Conservation (phyloP, 2,888 invertebrate genomes). For the Notocelia uddmanniana region DNA sequence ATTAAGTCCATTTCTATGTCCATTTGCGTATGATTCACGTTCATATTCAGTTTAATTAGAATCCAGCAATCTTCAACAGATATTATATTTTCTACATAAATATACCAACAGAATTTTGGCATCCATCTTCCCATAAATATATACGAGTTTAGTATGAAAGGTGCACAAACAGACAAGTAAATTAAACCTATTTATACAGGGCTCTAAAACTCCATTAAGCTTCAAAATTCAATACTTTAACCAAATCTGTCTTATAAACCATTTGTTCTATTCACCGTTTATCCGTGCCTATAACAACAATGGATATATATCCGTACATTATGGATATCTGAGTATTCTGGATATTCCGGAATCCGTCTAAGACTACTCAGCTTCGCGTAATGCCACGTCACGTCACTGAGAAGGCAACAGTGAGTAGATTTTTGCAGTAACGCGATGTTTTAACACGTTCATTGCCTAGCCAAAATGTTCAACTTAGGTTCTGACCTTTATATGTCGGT, state of each 20-base stretch:
- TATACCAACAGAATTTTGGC: too few species aligned
- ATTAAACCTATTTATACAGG: background rate
- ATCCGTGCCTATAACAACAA: slow-evolving; percentile 20
- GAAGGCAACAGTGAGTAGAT: slow-evolving; percentile 18
- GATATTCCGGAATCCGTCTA: slow-evolving; percentile 36
- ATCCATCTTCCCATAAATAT: background rate
- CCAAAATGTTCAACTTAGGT: too few species aligned
- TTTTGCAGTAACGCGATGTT: background rate
- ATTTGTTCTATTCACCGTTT: slow-evolving; percentile 15
- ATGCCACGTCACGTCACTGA: slow-evolving; percentile 43
- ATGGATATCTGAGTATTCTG: slow-evolving; percentile 20
- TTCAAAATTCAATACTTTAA: background rate
- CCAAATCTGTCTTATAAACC: slow-evolving; percentile 8
- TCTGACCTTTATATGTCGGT: too few species aligned
- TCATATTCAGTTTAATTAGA: too few species aligned
- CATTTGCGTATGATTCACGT: too few species aligned
- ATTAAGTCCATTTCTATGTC: too few species aligned
- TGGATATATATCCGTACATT: slow-evolving; percentile 22
- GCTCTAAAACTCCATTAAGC: background rate
- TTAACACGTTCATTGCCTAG: too few species aligned
- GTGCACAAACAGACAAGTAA: background rate
- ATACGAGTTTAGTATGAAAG: background rate
- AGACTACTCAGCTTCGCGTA: slow-evolving; percentile 42
- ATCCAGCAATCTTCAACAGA: too few species aligned
- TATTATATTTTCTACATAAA: too few species aligned